Conservation (phyloP, 2,888 invertebrate genomes). For the Theodoxus fluviatilis region DNA sequence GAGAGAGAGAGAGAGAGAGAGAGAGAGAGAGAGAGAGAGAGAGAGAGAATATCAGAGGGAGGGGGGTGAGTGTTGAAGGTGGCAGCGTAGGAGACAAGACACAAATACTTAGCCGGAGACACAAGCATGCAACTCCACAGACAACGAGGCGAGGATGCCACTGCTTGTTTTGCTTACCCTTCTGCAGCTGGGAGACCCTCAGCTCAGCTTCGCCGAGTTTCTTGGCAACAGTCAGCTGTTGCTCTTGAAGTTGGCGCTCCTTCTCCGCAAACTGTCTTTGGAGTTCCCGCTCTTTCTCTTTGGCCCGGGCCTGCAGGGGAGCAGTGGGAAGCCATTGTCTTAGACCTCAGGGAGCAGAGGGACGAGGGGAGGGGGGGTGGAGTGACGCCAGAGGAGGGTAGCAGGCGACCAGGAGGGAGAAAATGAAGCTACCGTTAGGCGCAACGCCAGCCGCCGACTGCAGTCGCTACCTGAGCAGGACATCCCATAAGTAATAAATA, state of each 20-base stretch:
- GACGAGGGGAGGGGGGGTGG: neutral
- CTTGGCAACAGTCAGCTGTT: constrained; percentile 61
- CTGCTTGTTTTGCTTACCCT: no score
- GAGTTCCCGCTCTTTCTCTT: constrained; percentile 63
- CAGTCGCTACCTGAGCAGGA: no score
- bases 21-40: no score
- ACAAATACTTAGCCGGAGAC: no score
- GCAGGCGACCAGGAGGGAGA: constrained; percentile 15
- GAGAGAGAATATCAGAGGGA: no score
- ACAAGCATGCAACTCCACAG: no score
- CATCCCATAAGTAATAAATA: constrained; percentile 14
- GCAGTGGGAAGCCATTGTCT: neutral
- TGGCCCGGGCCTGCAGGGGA: constrained; percentile 54
- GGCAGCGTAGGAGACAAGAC: no score
- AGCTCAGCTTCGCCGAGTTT: constrained; percentile 67
- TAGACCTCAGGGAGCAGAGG: neutral
- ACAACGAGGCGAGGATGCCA: no score
- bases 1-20: no score
- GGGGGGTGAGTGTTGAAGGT: no score
- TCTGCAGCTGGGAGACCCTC: constrained; percentile 62
- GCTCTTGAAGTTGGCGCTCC: constrained; percentile 64
- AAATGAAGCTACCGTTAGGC: no score
- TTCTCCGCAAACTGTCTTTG: constrained; percentile 63
- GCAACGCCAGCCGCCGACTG: no score
- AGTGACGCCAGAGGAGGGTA: neutral